Base-by-base conservation (phyloP, 2,113 vertebrate genomes). In the Sinosuthora webbiana region DNA sequence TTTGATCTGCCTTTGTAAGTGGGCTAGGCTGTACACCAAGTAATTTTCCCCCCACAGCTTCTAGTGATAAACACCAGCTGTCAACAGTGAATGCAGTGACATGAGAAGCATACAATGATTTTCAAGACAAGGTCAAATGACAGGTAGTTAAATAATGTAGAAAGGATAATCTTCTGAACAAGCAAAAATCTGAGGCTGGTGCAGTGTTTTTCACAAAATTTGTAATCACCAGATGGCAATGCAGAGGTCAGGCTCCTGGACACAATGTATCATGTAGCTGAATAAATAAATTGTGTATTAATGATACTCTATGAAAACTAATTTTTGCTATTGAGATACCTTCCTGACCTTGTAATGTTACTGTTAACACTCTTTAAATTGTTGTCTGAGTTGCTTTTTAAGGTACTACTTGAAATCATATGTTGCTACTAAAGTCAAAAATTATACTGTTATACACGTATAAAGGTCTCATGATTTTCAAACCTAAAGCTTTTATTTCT, bases 51-150 rank as follows among this genome's bases (percentile, higher is more conserved):
- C 83, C 85, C 75, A 79, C 90, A 83, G 92, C 79, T 94, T 95
- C 92, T 93, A 71, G 28, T 92, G 92, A 96, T 86, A 96, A 96
- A 96, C 90, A 92, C 91, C 96, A 97, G 93, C 95, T 97, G 94
- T 97, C 95, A 90, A 60, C 73, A 86, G 39, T 57, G 64, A 93
- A 93, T 93, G 44, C 85, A 83, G 39, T 74, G 92, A 74, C 62
- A 96, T 94, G 90, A 92, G 95, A 94, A 68, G 76, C 79, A 64
- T 52, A 77, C 71, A 77, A 11, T 70, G 71, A 92, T 95, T 90
- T 96, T 93, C 76, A 90, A 95, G 90, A 83, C 94, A 97, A 96
- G 94, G 95, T 97, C 94, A 95, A 96, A 94, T 93, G 90, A 88
- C 85, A 96, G 92, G 85, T 96, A 97, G 79, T 90, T 95, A 93